Evolutionary conservation across 2,113 vertebrate species (phyloP).

Genomic region (Ariopsis seemanni): DNA sequence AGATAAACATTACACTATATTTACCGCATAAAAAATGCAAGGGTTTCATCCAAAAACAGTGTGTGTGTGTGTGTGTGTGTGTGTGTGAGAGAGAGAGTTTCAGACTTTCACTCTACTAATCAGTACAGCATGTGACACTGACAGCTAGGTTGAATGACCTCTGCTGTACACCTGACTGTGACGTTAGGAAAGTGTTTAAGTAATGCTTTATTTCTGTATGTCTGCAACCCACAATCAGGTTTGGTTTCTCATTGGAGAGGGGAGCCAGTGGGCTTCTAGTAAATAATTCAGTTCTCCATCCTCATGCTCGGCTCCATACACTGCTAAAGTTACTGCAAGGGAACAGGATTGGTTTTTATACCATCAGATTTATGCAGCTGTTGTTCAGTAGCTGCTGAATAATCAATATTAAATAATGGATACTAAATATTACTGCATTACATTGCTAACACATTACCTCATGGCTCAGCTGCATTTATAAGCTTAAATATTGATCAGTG

Average conservation of each 20-base stretch:
- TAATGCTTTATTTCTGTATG: constrained; percentile 19
- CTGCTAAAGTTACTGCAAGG: constrained; percentile 42
- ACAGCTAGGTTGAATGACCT: background rate
- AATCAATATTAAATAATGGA: background rate
- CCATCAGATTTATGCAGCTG: constrained; percentile 39
- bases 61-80: too few relatives aligned
- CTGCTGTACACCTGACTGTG: too few relatives aligned
- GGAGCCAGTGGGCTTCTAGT: constrained; percentile 44
- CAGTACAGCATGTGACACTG: background rate
- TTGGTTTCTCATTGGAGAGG: constrained; percentile 54
- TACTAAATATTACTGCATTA: background rate
- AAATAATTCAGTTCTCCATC: constrained; percentile 61
- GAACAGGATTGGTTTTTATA: constrained; percentile 37
- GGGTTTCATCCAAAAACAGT: too few relatives aligned
- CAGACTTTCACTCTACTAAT: background rate
- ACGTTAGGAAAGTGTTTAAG: background rate
- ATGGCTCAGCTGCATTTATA: background rate
- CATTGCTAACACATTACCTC: background rate
- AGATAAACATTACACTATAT: too few relatives aligned
- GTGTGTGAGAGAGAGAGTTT: background rate
- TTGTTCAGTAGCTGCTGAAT: constrained; percentile 12
- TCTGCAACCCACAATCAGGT: background rate
- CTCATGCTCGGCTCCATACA: constrained; percentile 59
- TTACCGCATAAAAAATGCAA: background rate
- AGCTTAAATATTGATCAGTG: background rate